Base-by-base conservation (phyloP, 2,888 invertebrate species). In the Drosophila kokeensis region DNA sequence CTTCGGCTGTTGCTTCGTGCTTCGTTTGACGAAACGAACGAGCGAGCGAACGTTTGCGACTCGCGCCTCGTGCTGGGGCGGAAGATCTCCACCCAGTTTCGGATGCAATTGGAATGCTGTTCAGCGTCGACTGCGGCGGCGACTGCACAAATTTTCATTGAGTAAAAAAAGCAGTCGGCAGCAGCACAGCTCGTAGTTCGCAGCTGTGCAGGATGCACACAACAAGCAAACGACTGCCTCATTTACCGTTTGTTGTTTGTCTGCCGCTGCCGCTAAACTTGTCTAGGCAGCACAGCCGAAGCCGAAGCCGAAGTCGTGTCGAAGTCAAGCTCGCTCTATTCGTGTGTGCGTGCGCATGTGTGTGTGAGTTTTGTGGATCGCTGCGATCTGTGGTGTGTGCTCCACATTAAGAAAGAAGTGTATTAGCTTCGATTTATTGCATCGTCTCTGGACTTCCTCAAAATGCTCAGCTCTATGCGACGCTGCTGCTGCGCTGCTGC, bases 81-180 rank as follows among this genome's bases (percentile, higher is more conserved):
- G 88, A 87, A 89, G 91, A 92, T 91, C 91, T 92, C 91, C 91
- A 92, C 91, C 91, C 91, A 92, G 91, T 90, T 90, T 91, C 90
- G 90, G 91, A 89, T 91, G 90, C 88, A 86, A 80, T 87, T 89
- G 90, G 91, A 90, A 90, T 90, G 90, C 76, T 76, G 86, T 84
- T 69, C 42, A 68, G 61, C 72, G 77, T 55, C 63, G 73, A 52
- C 73, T 57, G 64, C 60, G 73, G 15, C 75, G 60, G 61, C 69
- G 67, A 70, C 71, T 49, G 76, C 79, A 57, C 58, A 60, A 69
- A 76, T 89, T 90, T 90, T 90, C 90, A 90, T 90, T 90, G 89
- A 90, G 90, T 90, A 88, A 88, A 87, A 82, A 85, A 69, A 68
- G 61, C 63, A 45, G 66, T 67, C 27, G 38, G 38, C 38, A 13